Conservation (phyloP, 2,113 vertebrate species). For the Vombatus ursinus region DNA sequence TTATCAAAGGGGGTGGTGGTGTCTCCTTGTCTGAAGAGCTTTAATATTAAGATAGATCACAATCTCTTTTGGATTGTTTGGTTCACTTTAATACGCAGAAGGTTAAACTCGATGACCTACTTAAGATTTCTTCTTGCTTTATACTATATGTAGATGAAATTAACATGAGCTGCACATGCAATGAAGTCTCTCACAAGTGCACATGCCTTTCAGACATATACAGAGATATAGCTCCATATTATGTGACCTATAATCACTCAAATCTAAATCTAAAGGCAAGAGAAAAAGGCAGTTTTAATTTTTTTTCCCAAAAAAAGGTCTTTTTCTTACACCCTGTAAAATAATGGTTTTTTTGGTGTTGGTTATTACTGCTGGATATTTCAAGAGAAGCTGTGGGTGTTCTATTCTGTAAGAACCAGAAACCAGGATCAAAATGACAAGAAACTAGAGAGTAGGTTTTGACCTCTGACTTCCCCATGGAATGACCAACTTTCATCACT, state of each 20-base stretch:
- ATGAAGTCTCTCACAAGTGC: neutral
- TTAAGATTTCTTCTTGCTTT: conserved; percentile 18
- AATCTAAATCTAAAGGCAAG: neutral
- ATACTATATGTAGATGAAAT: neutral
- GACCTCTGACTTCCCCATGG: neutral
- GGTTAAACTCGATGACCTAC: conserved; percentile 15
- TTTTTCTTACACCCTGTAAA: neutral
- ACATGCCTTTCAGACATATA: neutral
- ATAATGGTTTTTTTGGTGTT: neutral
- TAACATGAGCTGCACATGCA: conserved; percentile 30
- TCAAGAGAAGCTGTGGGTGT: neutral
- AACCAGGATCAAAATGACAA: conserved; percentile 11
- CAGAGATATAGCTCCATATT: neutral
- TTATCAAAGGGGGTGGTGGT: neutral
- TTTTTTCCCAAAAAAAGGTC: neutral
- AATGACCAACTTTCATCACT: neutral
- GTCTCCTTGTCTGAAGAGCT: neutral
- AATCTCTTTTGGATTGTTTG: conserved; percentile 16
- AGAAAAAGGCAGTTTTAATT: neutral
- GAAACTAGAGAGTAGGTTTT: neutral
- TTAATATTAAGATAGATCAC: conserved; percentile 24
- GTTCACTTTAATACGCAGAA: conserved; percentile 27
- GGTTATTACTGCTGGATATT: conserved; percentile 5
- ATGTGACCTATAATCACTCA: conserved; percentile 8
- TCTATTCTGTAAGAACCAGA: neutral